A percentile compares a stretch with the other conserved stretches of the same genome.
These are phyloP conservation scores for Clarias platycephalus DNA, from an alignment of 2,797 vertebrate genomes.

Conservation along the genomic window DNA sequence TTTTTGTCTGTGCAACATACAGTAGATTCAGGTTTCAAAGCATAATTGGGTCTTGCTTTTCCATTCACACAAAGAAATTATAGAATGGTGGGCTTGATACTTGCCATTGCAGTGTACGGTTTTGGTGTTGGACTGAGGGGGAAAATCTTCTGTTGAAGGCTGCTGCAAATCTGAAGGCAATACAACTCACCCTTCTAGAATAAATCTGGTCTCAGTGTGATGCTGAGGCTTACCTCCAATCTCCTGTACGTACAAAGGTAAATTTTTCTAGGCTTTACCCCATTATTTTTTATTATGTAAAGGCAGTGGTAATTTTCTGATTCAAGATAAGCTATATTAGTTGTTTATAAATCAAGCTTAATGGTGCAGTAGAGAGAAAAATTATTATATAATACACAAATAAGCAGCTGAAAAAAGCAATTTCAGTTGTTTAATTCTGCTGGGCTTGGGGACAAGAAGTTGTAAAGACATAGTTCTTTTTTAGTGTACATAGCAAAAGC, in stretches of 20 bases:
- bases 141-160: constrained; percentile 28
- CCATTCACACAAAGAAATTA: background rate
- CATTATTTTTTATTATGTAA: background rate
- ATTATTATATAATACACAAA: background rate
- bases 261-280: background rate
- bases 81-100: background rate
- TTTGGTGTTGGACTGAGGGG: constrained; percentile 24
- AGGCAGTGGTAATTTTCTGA: background rate
- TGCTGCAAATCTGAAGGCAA: constrained; percentile 34
- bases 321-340: background rate
- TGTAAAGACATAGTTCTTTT: background rate
- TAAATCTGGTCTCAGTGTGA: background rate
- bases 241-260: background rate
- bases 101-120: constrained; percentile 4
- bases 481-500: background rate
- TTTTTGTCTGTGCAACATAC: background rate
- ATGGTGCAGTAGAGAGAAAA: background rate
- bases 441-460: background rate
- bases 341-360: background rate
- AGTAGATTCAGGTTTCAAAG: constrained; percentile 1
- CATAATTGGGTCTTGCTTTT: background rate
- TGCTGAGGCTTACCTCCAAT: no score
- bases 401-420: background rate
- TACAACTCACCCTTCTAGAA: constrained; percentile 27
- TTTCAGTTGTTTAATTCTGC: background rate